A percentile compares a stretch with the other conserved stretches of the same genome.
Evolutionary conservation across 2,113 vertebrate genomes (phyloP).

Genomic region (rabbit (Oryctolagus cuniculus)): mOryCun1.1 NC_091442.1:64596001-64596500

Average conservation of each 20-base stretch:
- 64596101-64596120: conserved; percentile 42
- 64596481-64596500: background rate
- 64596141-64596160: conserved; percentile 12
- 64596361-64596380: background rate
- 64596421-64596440: conserved; percentile 24
- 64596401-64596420: background rate
- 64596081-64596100: conserved; percentile 15
- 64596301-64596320: conserved; percentile 41
- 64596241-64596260: background rate
- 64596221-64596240: background rate
- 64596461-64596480: background rate
- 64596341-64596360: background rate
- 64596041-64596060: conserved; percentile 30
- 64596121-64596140: conserved; percentile 6
- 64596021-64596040: conserved; percentile 1
- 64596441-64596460: background rate
- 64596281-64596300: background rate
- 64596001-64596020: background rate
- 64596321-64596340: background rate
- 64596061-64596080: background rate
- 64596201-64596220: conserved; percentile 38
- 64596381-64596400: background rate
- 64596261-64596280: background rate
- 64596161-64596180: background rate
- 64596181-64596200: background rate